These are phyloP conservation scores for Smithornis capensis DNA, from an alignment of 2,113 vertebrate species.

Conservation along the genomic window DNA sequence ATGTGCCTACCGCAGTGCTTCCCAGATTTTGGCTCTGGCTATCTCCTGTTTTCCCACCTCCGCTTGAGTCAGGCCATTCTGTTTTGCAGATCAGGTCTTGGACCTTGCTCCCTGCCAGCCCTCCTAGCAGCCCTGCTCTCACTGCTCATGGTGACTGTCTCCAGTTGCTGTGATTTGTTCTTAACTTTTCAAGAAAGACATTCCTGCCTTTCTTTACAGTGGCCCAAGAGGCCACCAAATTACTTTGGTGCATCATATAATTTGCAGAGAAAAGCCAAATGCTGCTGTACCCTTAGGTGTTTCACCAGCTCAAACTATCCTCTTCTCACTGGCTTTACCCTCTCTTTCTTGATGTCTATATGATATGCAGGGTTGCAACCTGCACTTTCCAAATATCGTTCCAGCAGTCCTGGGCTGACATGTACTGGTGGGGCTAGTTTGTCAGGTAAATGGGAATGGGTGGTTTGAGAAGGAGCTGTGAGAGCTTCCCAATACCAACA, in stretches of 20 bases:
- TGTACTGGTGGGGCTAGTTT: background rate
- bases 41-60: background rate
- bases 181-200: background rate
- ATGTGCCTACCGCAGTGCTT: background rate
- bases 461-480: background rate
- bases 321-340: background rate
- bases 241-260: background rate
- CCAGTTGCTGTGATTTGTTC: background rate
- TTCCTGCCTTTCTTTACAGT: background rate
- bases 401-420: background rate
- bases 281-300: background rate
- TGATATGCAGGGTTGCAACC: background rate
- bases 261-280: background rate
- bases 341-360: background rate
- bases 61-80: background rate
- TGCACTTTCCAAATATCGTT: background rate
- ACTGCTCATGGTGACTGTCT: background rate
- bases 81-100: background rate
- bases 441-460: background rate
- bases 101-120: background rate
- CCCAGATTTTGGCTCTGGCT: background rate
- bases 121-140: background rate
- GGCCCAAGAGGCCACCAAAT: background rate
- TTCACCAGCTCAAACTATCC: background rate
- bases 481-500: background rate